Percentiles rank a stretch among this genome's conserved stretches.
These are phyloP conservation scores for Xiphorhynchus elegans DNA, from an alignment of 2,113 vertebrate genomes.

Conservation along the genomic window DNA sequence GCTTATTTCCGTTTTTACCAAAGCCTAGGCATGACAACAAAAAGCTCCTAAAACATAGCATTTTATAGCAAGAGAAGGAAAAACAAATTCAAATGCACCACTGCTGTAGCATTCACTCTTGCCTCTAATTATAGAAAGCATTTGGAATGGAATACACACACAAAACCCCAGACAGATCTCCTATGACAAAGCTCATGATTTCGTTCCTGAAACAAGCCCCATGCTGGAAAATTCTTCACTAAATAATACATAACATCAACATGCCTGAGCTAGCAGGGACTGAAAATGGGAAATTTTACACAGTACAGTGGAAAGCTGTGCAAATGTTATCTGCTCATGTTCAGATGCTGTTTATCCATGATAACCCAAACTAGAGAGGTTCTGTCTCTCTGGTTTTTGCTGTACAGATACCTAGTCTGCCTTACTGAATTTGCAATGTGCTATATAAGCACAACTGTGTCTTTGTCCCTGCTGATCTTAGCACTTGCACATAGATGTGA, in stretches of 20 bases:
- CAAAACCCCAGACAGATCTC: not conserved
- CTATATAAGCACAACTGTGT: not conserved
- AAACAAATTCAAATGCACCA: not conserved
- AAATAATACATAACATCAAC: not conserved
- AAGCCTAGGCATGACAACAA: not conserved
- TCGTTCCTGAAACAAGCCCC: not conserved
- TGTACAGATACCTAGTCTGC: not conserved
- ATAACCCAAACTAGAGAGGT: not conserved
- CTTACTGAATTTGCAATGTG: not conserved
- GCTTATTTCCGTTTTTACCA: not conserved
- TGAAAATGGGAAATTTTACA: not conserved
- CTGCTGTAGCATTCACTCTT: not conserved
- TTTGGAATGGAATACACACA: not conserved
- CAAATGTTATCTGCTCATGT: not conserved
- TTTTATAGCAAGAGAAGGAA: not conserved
- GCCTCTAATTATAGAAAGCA: not conserved
- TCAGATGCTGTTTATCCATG: not conserved
- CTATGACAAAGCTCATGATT: not conserved
- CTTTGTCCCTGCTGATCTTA: not conserved
- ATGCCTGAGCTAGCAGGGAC: not conserved
- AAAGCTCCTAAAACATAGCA: not conserved
- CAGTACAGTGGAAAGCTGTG: not conserved
- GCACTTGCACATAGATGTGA: not conserved
- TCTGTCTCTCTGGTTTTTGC: not conserved
- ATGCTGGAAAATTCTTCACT: not conserved